phyloP scores from a whole-genome alignment of 2,888 invertebrate species.

The Schizotus pectinicornis region DNA sequence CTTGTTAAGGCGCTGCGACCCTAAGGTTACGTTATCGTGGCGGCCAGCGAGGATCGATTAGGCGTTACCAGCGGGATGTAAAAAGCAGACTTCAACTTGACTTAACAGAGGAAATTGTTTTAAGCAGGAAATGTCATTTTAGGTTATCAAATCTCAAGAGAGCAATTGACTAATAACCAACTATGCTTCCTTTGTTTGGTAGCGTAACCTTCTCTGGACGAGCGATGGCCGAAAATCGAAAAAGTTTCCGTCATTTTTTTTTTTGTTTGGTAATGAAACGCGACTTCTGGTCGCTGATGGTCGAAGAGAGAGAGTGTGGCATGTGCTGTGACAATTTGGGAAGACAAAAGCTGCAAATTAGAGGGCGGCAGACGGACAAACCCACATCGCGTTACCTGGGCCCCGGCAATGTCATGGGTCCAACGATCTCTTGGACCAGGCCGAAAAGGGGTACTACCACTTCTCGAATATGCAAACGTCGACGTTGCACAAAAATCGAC shows the following conservation, averaged over 20 bases:
- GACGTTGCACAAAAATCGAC: constrained; percentile 1
- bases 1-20: constrained; percentile 17
- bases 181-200: constrained; percentile 21
- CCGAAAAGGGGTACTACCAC: constrained; percentile 1
- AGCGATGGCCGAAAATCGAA: too few relatives aligned
- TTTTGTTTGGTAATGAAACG: too few relatives aligned
- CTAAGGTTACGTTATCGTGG: constrained; percentile 11
- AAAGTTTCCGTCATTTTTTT: too few relatives aligned
- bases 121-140: constrained; percentile 44
- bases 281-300: too few relatives aligned
- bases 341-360: constrained; percentile 17
- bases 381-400: constrained; percentile 37
- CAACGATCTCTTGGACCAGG: constrained; percentile 31
- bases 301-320: not conserved
- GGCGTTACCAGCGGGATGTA: constrained; percentile 6
- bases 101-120: constrained; percentile 36
- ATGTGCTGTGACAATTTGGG: not conserved
- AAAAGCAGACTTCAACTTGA: constrained; percentile 25
- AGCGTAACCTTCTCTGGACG: constrained; percentile 6
- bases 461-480: constrained; percentile 11
- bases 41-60: constrained; percentile 21
- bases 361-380: constrained; percentile 30
- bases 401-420: constrained; percentile 46
- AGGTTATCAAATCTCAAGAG: constrained; percentile 40
- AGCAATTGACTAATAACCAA: constrained; percentile 24